Conservation (phyloP, 1,140 invertebrate genomes). For the Drosophila nigromelanica region DNA sequence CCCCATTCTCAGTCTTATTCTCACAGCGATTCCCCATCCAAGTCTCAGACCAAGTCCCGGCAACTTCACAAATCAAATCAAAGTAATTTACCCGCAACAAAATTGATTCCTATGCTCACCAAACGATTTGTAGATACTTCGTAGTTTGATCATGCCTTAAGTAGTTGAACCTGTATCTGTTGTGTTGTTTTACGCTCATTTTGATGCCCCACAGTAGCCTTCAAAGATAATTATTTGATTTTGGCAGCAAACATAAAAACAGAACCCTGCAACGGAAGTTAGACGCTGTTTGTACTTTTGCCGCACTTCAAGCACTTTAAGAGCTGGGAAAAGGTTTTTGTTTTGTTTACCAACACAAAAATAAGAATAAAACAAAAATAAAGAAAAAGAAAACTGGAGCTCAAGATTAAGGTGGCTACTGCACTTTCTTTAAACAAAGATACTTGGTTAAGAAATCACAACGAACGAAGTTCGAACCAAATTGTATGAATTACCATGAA, state of each 20-base stretch:
- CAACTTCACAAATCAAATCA: constrained; percentile 73
- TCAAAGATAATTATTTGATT: constrained; percentile 37
- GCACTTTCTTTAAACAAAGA: constrained; percentile 28
- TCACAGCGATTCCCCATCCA: not conserved
- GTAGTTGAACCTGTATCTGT: constrained; percentile 26
- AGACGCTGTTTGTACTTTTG: constrained; percentile 54
- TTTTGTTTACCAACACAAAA: constrained; percentile 10
- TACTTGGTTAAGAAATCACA: constrained; percentile 13
- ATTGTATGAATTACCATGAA: constrained; percentile 32
- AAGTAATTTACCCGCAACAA: constrained; percentile 66
- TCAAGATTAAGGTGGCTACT: not conserved
- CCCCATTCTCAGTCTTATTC: constrained; percentile 21
- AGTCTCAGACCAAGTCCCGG: not conserved
- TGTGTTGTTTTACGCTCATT: not conserved
- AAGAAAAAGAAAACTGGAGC: no score
- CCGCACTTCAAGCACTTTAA: constrained; percentile 25
- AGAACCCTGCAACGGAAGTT: constrained; percentile 56
- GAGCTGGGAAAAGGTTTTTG: constrained; percentile 29
- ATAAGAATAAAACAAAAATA: no score
- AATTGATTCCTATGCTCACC: constrained; percentile 52
- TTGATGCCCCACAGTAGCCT: constrained; percentile 15
- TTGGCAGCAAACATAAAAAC: constrained; percentile 6
- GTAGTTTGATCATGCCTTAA: constrained; percentile 17
- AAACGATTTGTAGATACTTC: constrained; percentile 28
- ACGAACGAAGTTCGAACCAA: not conserved